Evolutionary conservation across 2,797 vertebrate genomes (phyloP).

Genomic region (Nyctalus aviator): DNA sequence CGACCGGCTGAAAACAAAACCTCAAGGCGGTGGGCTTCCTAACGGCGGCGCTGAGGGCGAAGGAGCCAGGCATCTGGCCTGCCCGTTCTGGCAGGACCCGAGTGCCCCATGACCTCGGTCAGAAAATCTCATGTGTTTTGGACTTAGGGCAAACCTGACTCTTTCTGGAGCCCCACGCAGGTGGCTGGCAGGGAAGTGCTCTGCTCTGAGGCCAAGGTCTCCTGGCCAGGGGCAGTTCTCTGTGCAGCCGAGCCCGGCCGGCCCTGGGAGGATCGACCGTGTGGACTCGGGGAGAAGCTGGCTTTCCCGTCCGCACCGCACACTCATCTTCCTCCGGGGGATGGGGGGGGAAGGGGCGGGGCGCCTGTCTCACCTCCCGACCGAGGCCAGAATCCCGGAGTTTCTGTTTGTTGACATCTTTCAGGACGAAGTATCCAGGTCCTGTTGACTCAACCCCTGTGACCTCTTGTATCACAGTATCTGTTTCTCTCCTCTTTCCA

Average conservation of each 20-base stretch:
- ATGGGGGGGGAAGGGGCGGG: too few relatives aligned
- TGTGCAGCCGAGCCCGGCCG: not conserved
- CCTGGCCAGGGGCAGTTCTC: not conserved
- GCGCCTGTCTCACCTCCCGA: not conserved
- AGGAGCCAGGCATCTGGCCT: not conserved
- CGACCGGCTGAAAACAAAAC: not conserved
- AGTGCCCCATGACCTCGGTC: not conserved
- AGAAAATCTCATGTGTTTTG: not conserved
- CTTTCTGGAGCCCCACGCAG: not conserved
- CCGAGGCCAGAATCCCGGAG: not conserved
- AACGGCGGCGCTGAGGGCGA: accelerated
- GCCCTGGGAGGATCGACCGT: not conserved
- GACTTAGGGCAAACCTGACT: not conserved
- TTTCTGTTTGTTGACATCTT: not conserved
- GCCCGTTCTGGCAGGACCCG: not conserved
- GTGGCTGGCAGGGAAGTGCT: not conserved
- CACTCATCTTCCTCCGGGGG: not conserved
- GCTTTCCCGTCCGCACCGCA: accelerated
- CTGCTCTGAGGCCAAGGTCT: not conserved
- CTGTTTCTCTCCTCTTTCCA: not conserved
- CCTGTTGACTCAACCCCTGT: not conserved
- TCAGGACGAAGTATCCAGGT: not conserved
- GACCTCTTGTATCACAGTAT: not conserved
- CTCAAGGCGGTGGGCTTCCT: not conserved
- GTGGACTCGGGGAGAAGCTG: not conserved